Conservation (phyloP, 2,888 invertebrate species). For the Cristatella mucedo region DNA sequence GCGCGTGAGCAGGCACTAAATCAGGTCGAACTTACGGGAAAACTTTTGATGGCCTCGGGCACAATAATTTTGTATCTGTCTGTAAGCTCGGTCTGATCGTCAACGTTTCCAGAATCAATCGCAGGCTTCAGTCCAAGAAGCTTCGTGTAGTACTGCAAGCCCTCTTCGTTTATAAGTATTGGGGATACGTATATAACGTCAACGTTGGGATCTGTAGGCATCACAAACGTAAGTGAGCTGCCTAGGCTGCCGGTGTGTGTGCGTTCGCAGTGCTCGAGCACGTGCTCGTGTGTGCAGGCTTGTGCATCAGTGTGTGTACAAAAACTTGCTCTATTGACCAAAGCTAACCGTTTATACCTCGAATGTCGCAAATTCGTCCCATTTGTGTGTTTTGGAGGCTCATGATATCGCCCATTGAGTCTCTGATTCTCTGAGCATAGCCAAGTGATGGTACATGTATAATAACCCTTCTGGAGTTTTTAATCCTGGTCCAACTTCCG, state of each 20-base stretch:
- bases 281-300: neutral
- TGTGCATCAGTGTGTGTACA: slow-evolving; percentile 1
- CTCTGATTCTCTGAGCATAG: slow-evolving; percentile 25
- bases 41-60: slow-evolving; percentile 36
- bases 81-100: slow-evolving; percentile 26
- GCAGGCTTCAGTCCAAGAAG: slow-evolving; percentile 32
- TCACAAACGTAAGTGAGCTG: too few relatives aligned
- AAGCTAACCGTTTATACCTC: too few relatives aligned
- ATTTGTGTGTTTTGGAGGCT: slow-evolving; percentile 36
- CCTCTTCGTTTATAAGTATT: slow-evolving; percentile 35
- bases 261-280: neutral
- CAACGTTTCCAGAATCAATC: slow-evolving; percentile 29
- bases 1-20: too few relatives aligned
- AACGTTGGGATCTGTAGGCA: slow-evolving; percentile 36
- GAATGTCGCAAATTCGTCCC: slow-evolving; percentile 34
- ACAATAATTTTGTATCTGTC: slow-evolving; percentile 34
- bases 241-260: neutral
- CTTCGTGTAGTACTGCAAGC: slow-evolving; percentile 35
- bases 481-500: slow-evolving; percentile 27
- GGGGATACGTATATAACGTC: slow-evolving; percentile 38
- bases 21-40: slow-evolving; percentile 33
- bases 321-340: too few relatives aligned
- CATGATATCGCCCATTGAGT: slow-evolving; percentile 27
- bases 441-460: slow-evolving; percentile 38
- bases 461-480: slow-evolving; percentile 25